A percentile compares a stretch with the other conserved stretches of the same genome.
Conservation (phyloP, 2,888 invertebrate genomes). For the Drosophila cyrtoloma region DNA sequence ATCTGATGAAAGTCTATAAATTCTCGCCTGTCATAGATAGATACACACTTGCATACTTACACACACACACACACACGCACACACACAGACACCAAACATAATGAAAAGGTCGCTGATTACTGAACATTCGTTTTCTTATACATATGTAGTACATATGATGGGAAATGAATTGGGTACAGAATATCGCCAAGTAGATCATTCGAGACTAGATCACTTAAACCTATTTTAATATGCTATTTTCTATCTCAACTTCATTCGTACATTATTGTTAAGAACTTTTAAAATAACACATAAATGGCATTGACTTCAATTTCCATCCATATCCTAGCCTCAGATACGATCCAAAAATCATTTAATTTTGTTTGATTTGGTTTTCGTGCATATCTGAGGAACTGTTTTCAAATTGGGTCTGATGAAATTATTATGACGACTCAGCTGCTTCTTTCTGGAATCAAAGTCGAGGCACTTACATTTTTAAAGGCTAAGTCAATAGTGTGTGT, state of each 20-base stretch:
- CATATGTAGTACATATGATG: background rate
- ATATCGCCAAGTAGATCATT: background rate
- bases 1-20: no score
- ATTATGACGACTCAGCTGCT: background rate
- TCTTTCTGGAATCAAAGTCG: slow-evolving; percentile 23
- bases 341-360: background rate
- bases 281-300: background rate
- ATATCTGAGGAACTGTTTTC: slow-evolving; percentile 6
- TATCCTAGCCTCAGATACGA: background rate
- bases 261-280: background rate
- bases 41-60: no score
- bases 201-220: background rate
- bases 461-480: slow-evolving; percentile 20
- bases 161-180: background rate
- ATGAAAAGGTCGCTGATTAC: background rate
- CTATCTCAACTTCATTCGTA: background rate
- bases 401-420: background rate
- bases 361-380: background rate
- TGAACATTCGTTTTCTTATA: background rate
- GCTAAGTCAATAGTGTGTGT: slow-evolving; percentile 14
- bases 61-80: no score
- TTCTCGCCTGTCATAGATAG: no score
- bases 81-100: background rate
- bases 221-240: background rate
- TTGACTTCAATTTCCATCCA: background rate